Base-by-base conservation (phyloP, 2,797 vertebrate genomes). In the Thalassophryne amazonica region DNA sequence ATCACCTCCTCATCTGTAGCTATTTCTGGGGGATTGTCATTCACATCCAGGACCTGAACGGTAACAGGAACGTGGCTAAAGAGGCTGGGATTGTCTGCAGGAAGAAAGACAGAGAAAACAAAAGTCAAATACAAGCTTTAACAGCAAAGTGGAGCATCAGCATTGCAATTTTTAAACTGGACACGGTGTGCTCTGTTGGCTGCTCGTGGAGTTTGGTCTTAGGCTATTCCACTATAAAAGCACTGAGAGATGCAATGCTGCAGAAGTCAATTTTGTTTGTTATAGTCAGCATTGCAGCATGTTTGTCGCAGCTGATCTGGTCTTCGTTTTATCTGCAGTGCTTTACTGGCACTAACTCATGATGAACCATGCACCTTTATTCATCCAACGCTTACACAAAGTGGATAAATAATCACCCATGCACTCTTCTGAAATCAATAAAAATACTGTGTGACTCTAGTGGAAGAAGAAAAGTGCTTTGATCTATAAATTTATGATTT, bases 21-120 rank as follows among this genome's bases (percentile, higher is more conserved):
- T 43, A 99, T 89, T 74, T 95, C 86, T 0, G 97, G 96, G 2
- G 93, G 90, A 61, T 99, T 98, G 89, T 99, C 97, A 39, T 99
- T 99, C 75, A 98, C 72, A 40, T 99, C 97, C 52, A 99, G 84
- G 37, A 99, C 94, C 89, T 92, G 94, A 77, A 98, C 83, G 33
- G 90, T 93, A 69, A 98, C 91, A 1, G 92, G 88, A 46, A 94
- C 91, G 0, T 92, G 91, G 65, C 92, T 97, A 76, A 94, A 84
- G 27, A 97, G 91, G 39, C 50, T 87, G 52, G 93, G 94, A 78
- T 94, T 96, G 75, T 94, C 97, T 99, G 89, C 0, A 78, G 87
- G 73, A 19, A 47, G 20, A 6, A 27, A 50, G n/a, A 31, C 15
- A 39, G 21, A 53, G 15, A 31, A 33, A 35, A 58, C 61, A 30